A percentile compares a stretch with the other conserved stretches of the same genome.
These are phyloP conservation scores for Nasonovia ribisnigri DNA, from an alignment of 2,888 invertebrate species.

Conservation along the genomic window DNA sequence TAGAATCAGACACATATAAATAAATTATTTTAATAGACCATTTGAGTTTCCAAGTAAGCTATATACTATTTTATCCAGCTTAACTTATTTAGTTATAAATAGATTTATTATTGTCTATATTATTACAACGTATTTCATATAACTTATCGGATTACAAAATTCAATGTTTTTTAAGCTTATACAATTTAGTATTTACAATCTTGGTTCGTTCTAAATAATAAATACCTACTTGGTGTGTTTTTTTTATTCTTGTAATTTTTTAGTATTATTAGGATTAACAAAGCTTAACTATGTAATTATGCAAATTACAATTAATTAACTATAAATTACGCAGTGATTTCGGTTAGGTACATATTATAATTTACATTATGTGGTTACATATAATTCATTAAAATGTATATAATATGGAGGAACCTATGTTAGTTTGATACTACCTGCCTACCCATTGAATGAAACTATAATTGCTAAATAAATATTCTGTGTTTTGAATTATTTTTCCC, in stretches of 20 bases:
- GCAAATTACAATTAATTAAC: background rate
- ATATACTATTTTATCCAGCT: background rate
- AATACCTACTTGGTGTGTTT: background rate
- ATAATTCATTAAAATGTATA: background rate
- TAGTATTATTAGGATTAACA: background rate
- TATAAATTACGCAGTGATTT: background rate
- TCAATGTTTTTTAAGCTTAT: background rate
- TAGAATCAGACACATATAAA: background rate
- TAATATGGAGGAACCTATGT: background rate
- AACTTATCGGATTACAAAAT: background rate
- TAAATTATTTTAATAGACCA: background rate
- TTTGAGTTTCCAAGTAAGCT: background rate
- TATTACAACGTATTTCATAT: background rate
- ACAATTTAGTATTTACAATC: conserved; percentile 1
- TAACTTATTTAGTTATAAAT: background rate
- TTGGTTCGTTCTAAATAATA: background rate
- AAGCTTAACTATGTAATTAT: background rate
- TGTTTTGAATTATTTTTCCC: background rate
- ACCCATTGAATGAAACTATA: background rate
- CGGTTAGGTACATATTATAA: background rate
- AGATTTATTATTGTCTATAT: background rate
- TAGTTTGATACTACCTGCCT: background rate
- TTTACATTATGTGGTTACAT: background rate
- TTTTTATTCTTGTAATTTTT: background rate
- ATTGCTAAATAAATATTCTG: background rate